Base-by-base conservation (phyloP, 2,797 vertebrate species). In the Pachyuromys duprasi region DNA sequence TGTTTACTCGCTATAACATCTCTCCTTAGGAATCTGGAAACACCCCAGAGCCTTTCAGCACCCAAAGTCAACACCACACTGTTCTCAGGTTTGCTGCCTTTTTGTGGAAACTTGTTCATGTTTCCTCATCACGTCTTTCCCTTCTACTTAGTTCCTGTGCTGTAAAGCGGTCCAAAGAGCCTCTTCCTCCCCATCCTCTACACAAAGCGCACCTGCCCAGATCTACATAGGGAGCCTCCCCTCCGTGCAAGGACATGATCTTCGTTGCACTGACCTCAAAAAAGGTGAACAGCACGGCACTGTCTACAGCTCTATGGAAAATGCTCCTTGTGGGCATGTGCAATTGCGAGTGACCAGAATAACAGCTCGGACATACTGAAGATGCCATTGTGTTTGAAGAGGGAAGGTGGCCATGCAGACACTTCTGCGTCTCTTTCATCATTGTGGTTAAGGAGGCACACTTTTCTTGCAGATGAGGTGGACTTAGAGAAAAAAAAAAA, bases 381-480 rank as follows among this genome's bases (percentile, higher is more conserved):
- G 53, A 13, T n/a, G 26, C 8, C 65, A 18, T 8, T 74, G 7
- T 13, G 55, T 90, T 62, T 84, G 57, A 93, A 86, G 24, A 28
- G 75, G 8, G 42, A 81, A 72, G 3, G 5, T 3, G 33, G 6
- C 53, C 63, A 26, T 31, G 28, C 3, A 36, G 24, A n/a, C 15
- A 22, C 6, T 26, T 80, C 15, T 87, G 57, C 92, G 13, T 18
- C 1, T 87, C 14, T 36, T 76, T 74, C 60, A 6, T 95, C 65
- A 31, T 67, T 67, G 60, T 82, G 22, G 45, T 55, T 94, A 84
- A 45, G 63, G 90, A 74, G 91, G 18, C 75, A 5, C 93, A 9
- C 88, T 95, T 95, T 95, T 72, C 57, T 89, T 91, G 33, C 84
- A 93, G 4, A 55, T 80, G 65, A 36, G 70, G n/a, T 49, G 15